Base-by-base conservation (phyloP, 2,797 vertebrate genomes). In the Sphaeramia orbicularis region DNA sequence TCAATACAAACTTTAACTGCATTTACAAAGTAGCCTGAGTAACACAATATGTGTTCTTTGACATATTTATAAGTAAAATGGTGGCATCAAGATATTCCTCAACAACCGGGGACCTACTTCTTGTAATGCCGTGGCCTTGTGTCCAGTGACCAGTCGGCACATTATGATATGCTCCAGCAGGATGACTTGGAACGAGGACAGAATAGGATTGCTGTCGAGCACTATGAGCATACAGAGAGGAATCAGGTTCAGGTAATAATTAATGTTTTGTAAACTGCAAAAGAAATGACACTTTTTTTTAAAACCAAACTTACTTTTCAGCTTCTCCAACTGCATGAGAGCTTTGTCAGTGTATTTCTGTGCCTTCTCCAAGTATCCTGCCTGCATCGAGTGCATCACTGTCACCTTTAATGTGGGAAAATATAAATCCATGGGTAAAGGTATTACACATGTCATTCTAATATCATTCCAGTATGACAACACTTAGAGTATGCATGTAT, bases 261-360 rank as follows among this genome's bases (percentile, higher is more conserved):
- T 41, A 41, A 45, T 2, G 37, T 21, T 54, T 38, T 16, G 15
- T 15, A 32, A 13, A 6, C 7, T 19, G 32, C 32, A 38, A 10
- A 42, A 56, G 18, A 18, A 15, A 52, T 5, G 15, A 58, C 30
- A 40, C 1, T 1, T 8, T 51, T 2, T 27, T 6, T 8, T 27
- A 5, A 27, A 27, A 19, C n/a, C 18, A 65, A 10, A 85, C 95
- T 91, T 88, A 97, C 96, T 97, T 90, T 97, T 98, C 35, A 98
- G 94, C 70, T 98, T 97, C 79, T 97, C 96, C 67, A 97, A 85
- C 90, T 97, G 96, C 96, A 98, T 97, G 54, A 97, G 94, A 1
- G 96, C 95, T 86, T 98, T 97, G 91, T 98, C 95, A 0, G 96
- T 97, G 91, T 98, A 97, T 54, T 97, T 97, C 90, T 97, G 96